Base-by-base conservation (phyloP, 1,140 invertebrate genomes). In the Leptopilina clavipes region DNA sequence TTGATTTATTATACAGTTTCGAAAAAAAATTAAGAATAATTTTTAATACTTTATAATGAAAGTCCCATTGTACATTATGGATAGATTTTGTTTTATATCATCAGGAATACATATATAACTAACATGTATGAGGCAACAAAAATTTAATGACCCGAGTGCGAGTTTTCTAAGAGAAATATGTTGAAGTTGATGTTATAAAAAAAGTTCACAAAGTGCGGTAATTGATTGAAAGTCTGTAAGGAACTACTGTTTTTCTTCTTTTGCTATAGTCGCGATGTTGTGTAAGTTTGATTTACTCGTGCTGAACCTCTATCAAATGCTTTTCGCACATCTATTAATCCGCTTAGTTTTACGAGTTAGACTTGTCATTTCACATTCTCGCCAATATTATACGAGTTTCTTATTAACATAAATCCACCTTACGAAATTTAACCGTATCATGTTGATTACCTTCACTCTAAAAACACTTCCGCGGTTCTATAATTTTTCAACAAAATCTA, bases 251-350 rank as follows among this genome's bases (percentile, higher is more conserved):
- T 52, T 52, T 52, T 52, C 6, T 0, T 17, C 48, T 7, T 52
- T 17, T 52, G 1, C 17, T 52, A 17, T 17, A 31, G 25, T 52
- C 14, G 5, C 48, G n/a, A 12, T 52, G 48, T 52, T 52, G 48
- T 52, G 48, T 52, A 52, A 52, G 48, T 52, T 40, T 52, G 48
- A 52, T 52, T 52, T 52, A 52, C 48, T 52, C 48, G 14, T 17
- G 12, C 6, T 52, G 48, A 52, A 48, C 44, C 44, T 48, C 11
- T 48, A 48, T 52, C 48, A 52, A 52, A 52, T 52, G n/a, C 48
- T 52, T 52, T 52, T 52, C 48, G 48, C 48, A 52, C 48, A 52
- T 52, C 48, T 52, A n/a, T n/a, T n/a, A 52, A 52, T 52, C n/a
- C 14, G 14, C 17, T 52, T 52, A 52, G 6, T n/a, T 17, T 52